These are phyloP conservation scores for Mastomys natalensis DNA, from an alignment of 2,113 vertebrate species.

Conservation along the genomic window DNA sequence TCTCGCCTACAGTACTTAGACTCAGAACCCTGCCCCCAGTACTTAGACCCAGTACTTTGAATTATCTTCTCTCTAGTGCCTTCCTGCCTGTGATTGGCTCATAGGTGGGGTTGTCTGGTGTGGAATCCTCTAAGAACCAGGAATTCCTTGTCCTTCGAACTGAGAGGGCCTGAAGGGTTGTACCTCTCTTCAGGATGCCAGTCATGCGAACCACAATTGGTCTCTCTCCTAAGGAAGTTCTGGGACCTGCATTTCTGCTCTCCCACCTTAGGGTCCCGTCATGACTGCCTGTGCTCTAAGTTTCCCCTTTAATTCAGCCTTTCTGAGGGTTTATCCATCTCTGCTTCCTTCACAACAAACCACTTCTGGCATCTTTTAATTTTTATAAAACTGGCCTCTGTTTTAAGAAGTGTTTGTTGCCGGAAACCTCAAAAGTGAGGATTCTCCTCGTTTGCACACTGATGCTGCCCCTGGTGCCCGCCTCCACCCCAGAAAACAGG, in stretches of 20 bases:
- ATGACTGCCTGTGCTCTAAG: not conserved
- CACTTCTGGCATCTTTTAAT: not conserved
- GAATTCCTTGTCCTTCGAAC: not conserved
- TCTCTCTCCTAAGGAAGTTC: not conserved
- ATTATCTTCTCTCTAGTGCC: not conserved
- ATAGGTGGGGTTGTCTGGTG: no score
- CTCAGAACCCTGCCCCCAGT: not conserved
- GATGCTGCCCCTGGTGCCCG: no score
- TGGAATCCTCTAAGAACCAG: not conserved
- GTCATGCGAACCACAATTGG: no score
- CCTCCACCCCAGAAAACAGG: not conserved
- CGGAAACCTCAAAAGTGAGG: not conserved
- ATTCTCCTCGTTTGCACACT: not conserved
- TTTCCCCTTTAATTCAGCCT: not conserved
- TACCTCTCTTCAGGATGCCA: no score
- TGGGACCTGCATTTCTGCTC: not conserved
- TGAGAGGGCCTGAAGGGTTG: not conserved
- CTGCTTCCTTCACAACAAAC: not conserved
- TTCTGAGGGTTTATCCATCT: not conserved
- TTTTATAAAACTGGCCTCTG: not conserved
- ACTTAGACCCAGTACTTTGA: not conserved
- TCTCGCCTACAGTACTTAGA: not conserved
- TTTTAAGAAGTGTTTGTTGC: slow-evolving; percentile 21
- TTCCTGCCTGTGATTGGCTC: not conserved
- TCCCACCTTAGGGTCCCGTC: not conserved